Evolutionary conservation across 1,140 invertebrate genomes (phyloP), one percentile per base, ranked within the genome.

Genomic region (Chironomus tepperi): DNA sequence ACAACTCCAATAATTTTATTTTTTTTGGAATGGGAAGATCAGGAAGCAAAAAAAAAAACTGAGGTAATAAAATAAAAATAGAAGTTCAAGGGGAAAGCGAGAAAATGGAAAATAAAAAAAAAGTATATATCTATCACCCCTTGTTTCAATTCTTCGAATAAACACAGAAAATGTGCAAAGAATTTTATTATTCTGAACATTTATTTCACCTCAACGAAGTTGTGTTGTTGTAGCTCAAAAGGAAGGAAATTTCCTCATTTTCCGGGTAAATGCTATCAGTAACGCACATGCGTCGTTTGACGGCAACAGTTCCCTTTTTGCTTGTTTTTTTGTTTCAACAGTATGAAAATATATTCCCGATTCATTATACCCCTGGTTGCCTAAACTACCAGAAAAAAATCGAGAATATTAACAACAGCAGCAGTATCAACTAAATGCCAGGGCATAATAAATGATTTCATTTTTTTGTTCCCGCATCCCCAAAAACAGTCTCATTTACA

Each of bases 101-200:
- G n/a, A 57, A 57, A n/a, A n/a, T 1, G 47, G n/a, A 57, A 57
- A 9, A 47, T 15, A 15, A 47, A 47, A 47, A n/a, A n/a, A n/a
- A n/a, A n/a, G n/a, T n/a, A n/a, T 10, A 47, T 15, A 19, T 16
- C 16, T 9, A 70, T 70, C 65, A 70, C 65, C 65, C 65, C 65
- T 70, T 70, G 65, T 70, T 70, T 70, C 65, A 67, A 47, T 47
- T 47, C 43, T 34, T 34, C 24, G 24, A 34, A 34, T 34, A 34
- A 34, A 5, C 24, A 47, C 43, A 47, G 47, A 57, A 57, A 70
- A 70, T 70, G 65, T 70, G 65, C 65, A 16, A 70, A 70, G 65
- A 19, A 19, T 70, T 70, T 70, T 70, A 70, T 70, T 70, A 70
- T 70, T 70, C 65, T 70, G 65, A 70, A 70, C 65, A 70, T 70